Evolutionary conservation across 2,888 invertebrate genomes (phyloP).

Genomic region (Reticulitermes lucifugus): DNA sequence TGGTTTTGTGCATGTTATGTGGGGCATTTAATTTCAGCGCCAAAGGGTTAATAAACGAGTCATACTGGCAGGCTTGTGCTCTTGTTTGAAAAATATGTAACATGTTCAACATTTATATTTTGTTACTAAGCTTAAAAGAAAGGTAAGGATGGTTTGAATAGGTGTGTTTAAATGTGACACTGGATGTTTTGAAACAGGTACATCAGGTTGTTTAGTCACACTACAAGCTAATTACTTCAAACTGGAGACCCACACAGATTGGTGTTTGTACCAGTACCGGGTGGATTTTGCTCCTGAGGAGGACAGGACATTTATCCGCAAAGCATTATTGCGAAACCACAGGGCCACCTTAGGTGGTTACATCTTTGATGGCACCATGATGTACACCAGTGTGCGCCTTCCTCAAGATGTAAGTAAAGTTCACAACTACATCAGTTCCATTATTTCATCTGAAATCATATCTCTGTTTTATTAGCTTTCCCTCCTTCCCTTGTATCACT

Average conservation of each 20-base stretch:
- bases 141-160: not conserved
- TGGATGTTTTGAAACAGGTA: slow-evolving; percentile 63
- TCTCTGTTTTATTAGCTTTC: not conserved
- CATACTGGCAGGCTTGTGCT: too few species aligned
- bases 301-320: slow-evolving; percentile 73
- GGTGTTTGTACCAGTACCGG: slow-evolving; percentile 80
- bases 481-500: too few species aligned
- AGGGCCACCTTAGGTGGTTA: slow-evolving; percentile 67
- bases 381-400: slow-evolving; percentile 55
- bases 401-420: slow-evolving; percentile 61
- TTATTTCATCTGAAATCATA: not conserved
- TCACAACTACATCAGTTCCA: not conserved
- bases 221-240: slow-evolving; percentile 78
- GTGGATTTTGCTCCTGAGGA: slow-evolving; percentile 81
- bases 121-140: not conserved
- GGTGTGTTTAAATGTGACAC: not conserved
- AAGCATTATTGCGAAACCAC: slow-evolving; percentile 71
- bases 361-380: slow-evolving; percentile 58
- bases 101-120: not conserved
- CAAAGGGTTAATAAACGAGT: too few species aligned
- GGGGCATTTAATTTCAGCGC: too few species aligned
- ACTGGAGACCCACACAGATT: slow-evolving; percentile 70
- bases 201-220: slow-evolving; percentile 65
- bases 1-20: too few species aligned
- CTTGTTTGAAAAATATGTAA: too few species aligned